phyloP scores from a whole-genome alignment of 2,888 invertebrate genomes.

The Meghimatium bilineatum region DNA sequence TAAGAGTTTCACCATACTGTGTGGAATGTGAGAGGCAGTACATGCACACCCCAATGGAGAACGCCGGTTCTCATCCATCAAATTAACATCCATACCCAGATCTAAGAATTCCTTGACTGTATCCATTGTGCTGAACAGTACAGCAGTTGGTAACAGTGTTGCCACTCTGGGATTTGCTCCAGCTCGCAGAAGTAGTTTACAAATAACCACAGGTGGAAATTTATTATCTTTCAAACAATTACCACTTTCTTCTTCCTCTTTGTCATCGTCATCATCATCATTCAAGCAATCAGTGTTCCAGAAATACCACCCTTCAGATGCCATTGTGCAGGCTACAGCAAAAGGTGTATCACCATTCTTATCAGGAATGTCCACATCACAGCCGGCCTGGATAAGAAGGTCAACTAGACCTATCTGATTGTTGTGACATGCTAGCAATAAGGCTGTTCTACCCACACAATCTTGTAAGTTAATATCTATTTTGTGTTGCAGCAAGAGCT shows the following conservation, averaged over 20 bases:
- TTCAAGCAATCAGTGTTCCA: constrained; percentile 59
- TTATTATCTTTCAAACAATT: constrained; percentile 51
- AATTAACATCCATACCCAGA: constrained; percentile 71
- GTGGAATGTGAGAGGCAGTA: constrained; percentile 61
- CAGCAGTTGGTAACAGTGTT: constrained; percentile 69
- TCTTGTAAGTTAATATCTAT: constrained; percentile 34
- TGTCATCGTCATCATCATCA: constrained; percentile 38
- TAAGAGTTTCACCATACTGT: constrained; percentile 64
- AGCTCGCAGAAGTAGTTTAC: constrained; percentile 65
- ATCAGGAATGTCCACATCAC: constrained; percentile 65
- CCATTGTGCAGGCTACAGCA: constrained; percentile 67
- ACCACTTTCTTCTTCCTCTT: constrained; percentile 1
- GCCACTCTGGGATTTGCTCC: constrained; percentile 65
- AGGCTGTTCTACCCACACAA: constrained; percentile 30
- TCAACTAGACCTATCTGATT: constrained; percentile 35
- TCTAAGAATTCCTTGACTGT: constrained; percentile 65
- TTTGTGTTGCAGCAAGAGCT: constrained; percentile 19
- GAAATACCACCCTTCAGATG: constrained; percentile 69
- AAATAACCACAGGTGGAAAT: constrained; percentile 68
- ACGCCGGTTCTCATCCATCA: constrained; percentile 70
- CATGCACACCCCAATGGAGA: constrained; percentile 70
- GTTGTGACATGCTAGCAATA: constrained; percentile 35
- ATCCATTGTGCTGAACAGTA: constrained; percentile 63
- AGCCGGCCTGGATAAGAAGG: constrained; percentile 53
- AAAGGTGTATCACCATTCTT: constrained; percentile 67